Percentiles rank a stretch among this genome's conserved stretches.
These are phyloP conservation scores for Notothenia coriiceps DNA, from an alignment of 2,113 vertebrate genomes.

Conservation along the genomic window DNA sequence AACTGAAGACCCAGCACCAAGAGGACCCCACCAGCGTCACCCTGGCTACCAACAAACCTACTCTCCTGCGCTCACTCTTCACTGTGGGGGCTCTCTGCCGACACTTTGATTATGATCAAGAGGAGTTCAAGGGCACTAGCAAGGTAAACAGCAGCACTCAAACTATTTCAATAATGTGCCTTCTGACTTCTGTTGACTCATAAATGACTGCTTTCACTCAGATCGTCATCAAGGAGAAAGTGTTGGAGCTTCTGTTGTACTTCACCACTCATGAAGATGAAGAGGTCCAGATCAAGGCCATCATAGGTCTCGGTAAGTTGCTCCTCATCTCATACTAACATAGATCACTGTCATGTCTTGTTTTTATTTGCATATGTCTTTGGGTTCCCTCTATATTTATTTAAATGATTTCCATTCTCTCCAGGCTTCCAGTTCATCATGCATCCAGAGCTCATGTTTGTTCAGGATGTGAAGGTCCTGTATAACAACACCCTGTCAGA, in stretches of 20 bases:
- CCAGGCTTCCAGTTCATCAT: conserved; percentile 98
- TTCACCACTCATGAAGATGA: conserved; percentile 98
- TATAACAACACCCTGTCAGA: conserved; percentile 95
- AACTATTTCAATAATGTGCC: background rate
- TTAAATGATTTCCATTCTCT: conserved; percentile 12
- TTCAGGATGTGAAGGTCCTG: conserved; percentile 94
- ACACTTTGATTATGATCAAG: conserved; percentile 97
- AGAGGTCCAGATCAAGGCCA: conserved; percentile 98
- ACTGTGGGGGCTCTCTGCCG: conserved; percentile 96
- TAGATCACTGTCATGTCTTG: background rate
- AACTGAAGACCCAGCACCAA: conserved; percentile 96
- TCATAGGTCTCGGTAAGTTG: conserved; percentile 94
- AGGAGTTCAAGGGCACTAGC: conserved; percentile 96
- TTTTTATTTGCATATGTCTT: background rate
- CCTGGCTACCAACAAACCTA: conserved; percentile 92
- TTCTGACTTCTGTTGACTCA: background rate
- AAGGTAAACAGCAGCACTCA: conserved; percentile 85
- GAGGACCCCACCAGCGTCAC: conserved; percentile 93
- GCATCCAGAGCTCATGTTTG: conserved; percentile 96
- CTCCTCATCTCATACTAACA: background rate
- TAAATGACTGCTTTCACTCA: conserved; percentile 51
- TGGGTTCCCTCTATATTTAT: conserved; percentile 3
- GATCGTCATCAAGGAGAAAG: conserved; percentile 99
- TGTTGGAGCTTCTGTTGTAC: conserved; percentile 96
- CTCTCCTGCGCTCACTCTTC: conserved; percentile 96